Evolutionary conservation across 2,113 vertebrate genomes (phyloP).

Genomic region (Stigmatopora nigra): DNA sequence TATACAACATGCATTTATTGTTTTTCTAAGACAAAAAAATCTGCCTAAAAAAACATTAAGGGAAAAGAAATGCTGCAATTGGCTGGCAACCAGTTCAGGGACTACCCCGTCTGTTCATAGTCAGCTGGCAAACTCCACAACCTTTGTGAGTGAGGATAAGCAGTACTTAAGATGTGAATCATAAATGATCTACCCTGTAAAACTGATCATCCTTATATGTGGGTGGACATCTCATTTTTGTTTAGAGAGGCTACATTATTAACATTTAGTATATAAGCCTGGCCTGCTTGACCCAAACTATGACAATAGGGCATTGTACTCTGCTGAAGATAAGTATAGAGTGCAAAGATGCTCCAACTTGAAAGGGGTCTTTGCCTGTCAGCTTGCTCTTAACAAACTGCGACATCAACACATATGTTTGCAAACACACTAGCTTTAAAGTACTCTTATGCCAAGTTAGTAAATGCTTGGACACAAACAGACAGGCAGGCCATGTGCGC

Average conservation of each 20-base stretch:
- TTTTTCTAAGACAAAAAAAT: neutral
- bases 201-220: no score
- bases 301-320: constrained; percentile 16
- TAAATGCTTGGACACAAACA: constrained; percentile 31
- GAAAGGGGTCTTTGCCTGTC: constrained; percentile 16
- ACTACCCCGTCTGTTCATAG: no score
- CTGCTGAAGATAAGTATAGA: constrained; percentile 38
- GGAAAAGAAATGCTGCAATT: neutral
- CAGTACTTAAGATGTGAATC: no score
- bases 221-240: no score
- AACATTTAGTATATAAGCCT: no score
- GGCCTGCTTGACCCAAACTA: no score
- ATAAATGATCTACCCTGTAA: no score
- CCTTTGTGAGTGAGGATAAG: no score
- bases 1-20: neutral
- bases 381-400: constrained; percentile 10
- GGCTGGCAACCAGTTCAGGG: neutral
- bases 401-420: constrained; percentile 31
- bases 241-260: no score
- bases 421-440: constrained; percentile 29
- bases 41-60: neutral
- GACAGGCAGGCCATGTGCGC: constrained; percentile 29
- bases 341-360: constrained; percentile 20
- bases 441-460: constrained; percentile 20
- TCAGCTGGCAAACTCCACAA: no score